Conservation (phyloP, 1,140 invertebrate genomes). For the Streblospio benedicti region DNA sequence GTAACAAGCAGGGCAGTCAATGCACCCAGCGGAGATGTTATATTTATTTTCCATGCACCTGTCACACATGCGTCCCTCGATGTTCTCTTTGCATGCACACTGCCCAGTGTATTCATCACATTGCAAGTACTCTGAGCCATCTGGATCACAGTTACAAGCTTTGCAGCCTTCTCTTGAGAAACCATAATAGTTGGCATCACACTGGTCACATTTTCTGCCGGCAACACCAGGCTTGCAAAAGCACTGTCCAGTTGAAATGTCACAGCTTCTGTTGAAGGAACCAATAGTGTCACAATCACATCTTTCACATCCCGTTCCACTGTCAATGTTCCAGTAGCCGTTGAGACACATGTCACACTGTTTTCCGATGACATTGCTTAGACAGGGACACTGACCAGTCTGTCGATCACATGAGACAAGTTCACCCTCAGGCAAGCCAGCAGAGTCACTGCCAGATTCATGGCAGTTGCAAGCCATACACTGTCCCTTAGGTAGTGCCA, state of each 20-base stretch:
- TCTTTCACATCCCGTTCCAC: slow-evolving; percentile 40
- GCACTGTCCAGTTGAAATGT: slow-evolving; percentile 64
- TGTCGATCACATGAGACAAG: slow-evolving; percentile 37
- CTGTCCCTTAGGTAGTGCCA: slow-evolving; percentile 69
- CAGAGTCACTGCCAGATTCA: slow-evolving; percentile 61
- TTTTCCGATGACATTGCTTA: slow-evolving; percentile 73
- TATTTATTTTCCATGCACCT: slow-evolving; percentile 60
- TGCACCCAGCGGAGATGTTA: slow-evolving; percentile 44
- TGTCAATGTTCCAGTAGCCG: slow-evolving; percentile 42
- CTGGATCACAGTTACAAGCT: slow-evolving; percentile 74
- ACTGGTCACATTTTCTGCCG: slow-evolving; percentile 70
- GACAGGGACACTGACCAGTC: slow-evolving; percentile 73
- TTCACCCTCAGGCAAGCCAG: slow-evolving; percentile 54
- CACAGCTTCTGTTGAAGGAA: slow-evolving; percentile 38
- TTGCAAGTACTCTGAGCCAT: slow-evolving; percentile 65
- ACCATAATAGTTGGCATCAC: slow-evolving; percentile 71
- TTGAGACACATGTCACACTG: slow-evolving; percentile 82
- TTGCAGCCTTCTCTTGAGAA: slow-evolving; percentile 72
- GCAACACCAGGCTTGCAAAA: slow-evolving; percentile 73
- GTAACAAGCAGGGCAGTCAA: slow-evolving; percentile 82
- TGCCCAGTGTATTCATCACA: slow-evolving; percentile 67
- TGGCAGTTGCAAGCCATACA: slow-evolving; percentile 82
- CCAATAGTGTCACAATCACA: slow-evolving; percentile 44
- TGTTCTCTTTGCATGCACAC: slow-evolving; percentile 82
- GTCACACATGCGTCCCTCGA: slow-evolving; percentile 71